Percentiles rank a stretch among this genome's conserved stretches.
These are phyloP conservation scores for Drosophila engyochracea DNA, from an alignment of 2,888 invertebrate genomes.

Conservation along the genomic window DNA sequence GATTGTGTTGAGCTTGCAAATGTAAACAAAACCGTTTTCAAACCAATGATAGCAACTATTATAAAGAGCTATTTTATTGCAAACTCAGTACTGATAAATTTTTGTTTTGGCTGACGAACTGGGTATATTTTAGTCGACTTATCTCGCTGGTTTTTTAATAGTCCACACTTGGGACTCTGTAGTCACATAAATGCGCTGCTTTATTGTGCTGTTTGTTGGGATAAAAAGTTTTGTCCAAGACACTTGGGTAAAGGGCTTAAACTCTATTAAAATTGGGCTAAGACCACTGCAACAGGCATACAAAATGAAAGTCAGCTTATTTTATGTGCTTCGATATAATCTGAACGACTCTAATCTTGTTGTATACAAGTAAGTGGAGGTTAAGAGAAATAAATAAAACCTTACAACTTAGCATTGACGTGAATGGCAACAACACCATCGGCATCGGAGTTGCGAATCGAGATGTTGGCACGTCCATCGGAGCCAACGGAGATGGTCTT, in stretches of 20 bases:
- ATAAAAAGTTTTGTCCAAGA: slow-evolving; percentile 19
- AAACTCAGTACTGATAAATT: no score
- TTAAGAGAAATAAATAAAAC: not conserved
- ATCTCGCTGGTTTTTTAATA: not conserved
- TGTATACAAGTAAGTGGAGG: slow-evolving; percentile 1
- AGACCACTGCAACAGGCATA: slow-evolving; percentile 20
- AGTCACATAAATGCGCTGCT: slow-evolving; percentile 25
- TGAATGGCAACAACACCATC: slow-evolving; percentile 92
- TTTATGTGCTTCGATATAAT: slow-evolving; percentile 48
- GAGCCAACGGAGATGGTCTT: slow-evolving; percentile 74
- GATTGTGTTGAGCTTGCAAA: not conserved
- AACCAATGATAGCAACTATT: not conserved
- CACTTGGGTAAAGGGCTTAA: slow-evolving; percentile 11
- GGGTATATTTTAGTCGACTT: not conserved
- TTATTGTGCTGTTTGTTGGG: slow-evolving; percentile 31
- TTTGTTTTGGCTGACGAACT: not conserved
- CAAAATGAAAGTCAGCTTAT: slow-evolving; percentile 22
- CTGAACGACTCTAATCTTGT: slow-evolving; percentile 19
- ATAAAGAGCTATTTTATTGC: not conserved
- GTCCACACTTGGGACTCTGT: slow-evolving; percentile 1
- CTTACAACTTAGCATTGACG: slow-evolving; percentile 83
- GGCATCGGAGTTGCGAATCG: slow-evolving; percentile 61
- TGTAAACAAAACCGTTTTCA: not conserved
- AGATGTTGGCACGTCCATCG: slow-evolving; percentile 77
- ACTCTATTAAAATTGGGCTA: slow-evolving; percentile 15